Evolutionary conservation across 2,113 vertebrate genomes (phyloP).

Genomic region (Axis porcinus): DNA sequence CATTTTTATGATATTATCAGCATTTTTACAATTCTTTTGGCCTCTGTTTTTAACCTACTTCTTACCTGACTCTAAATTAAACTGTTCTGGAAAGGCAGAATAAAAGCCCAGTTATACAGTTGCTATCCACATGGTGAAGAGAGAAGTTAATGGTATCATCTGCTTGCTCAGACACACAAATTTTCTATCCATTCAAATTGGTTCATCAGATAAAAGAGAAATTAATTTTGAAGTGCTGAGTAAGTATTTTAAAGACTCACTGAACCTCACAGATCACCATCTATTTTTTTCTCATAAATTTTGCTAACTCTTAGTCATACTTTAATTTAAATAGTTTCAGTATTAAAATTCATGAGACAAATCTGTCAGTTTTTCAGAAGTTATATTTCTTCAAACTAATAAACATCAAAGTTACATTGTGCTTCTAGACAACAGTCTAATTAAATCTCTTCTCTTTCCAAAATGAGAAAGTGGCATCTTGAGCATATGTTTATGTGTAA

Average conservation of each 20-base stretch:
- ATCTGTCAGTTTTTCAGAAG: slow-evolving; percentile 33
- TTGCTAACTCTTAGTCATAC: not conserved
- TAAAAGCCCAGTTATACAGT: not conserved
- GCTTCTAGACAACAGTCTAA: not conserved
- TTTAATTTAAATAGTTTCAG: not conserved
- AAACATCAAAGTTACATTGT: not conserved
- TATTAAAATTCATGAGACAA: not conserved
- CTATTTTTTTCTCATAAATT: not conserved
- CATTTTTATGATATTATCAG: slow-evolving; percentile 45
- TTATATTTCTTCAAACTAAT: not conserved
- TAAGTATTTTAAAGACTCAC: not conserved
- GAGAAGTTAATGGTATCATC: not conserved
- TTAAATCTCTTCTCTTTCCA: not conserved
- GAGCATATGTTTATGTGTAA: not conserved
- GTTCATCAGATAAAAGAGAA: not conserved
- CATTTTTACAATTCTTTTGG: not conserved
- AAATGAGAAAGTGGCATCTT: not conserved
- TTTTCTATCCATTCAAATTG: not conserved
- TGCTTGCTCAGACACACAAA: not conserved
- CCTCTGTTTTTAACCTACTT: slow-evolving; percentile 54
- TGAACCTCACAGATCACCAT: not conserved
- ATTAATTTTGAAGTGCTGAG: not conserved
- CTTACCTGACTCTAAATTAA: slow-evolving; percentile 8
- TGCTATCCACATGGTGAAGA: not conserved
- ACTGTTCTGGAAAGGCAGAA: not conserved